Base-by-base conservation (phyloP, 2,888 invertebrate genomes). In the Xestia xanthographa region DNA sequence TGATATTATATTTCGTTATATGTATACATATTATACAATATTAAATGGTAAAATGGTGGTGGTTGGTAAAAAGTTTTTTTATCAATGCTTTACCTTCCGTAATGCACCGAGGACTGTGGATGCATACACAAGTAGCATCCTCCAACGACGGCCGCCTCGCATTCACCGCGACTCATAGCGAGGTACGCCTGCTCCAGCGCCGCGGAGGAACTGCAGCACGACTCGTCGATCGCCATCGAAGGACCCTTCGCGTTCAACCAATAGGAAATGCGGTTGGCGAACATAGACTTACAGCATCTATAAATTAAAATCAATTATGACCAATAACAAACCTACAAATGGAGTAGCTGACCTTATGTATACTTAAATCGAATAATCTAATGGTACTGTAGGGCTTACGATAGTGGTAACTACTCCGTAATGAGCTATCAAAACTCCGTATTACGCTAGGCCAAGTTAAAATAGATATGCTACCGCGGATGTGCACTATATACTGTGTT, bases 81-180 rank as follows among this genome's bases (percentile, higher is more conserved):
- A 41, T n/a, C 26, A 53, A 29, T 58, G 9, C 29, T 38, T 73
- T 84, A 95, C 95, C 95, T 93, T 79, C 90, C 90, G 75, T 91
- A 92, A 68, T 95, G 95, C 1, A 95, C 86, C 3, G 92, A 90
- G 0, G 91, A 89, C 66, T 95, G 93, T 1, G 98, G 97, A 82
- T 97, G 97, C 43, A 97, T 88, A 72, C 97, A 97, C 22, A 98
- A 87, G 84, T 96, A 97, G 14, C 95, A 92, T 1, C 97, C 97
- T 2, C 97, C 97, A 4, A 98, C 97, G 41, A 98, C 94, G 20
- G 98, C 98, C 0, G 94, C 93, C 38, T 95, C 95, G 67, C 95
- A 95, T 12, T 92, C 92, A 0, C 95, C 95, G 0, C 90, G 87
- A 0, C 80, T 77, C 5, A 96, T 91, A 3, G 93, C 94, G 5